Evolutionary conservation across 1,140 invertebrate genomes (phyloP).

Genomic region (Sycobia sp.): DNA sequence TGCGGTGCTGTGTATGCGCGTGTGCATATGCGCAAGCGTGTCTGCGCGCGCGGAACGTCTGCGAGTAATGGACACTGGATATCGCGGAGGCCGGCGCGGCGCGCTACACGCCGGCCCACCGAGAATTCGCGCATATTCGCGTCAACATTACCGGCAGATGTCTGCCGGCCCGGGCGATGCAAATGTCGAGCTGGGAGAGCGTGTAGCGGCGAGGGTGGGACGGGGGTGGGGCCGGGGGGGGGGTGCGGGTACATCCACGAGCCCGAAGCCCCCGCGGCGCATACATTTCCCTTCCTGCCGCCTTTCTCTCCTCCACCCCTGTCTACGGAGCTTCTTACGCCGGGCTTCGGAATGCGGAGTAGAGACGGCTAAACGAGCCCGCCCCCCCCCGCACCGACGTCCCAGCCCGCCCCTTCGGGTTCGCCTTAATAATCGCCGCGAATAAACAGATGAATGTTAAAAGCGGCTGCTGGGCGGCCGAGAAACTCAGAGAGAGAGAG

Average conservation of each 20-base stretch:
- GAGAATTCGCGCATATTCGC: conserved; percentile 25
- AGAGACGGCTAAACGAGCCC: not conserved
- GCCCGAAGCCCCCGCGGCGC: not conserved
- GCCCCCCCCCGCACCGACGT: not conserved
- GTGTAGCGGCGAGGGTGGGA: no score
- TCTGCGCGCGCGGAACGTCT: conserved; percentile 1
- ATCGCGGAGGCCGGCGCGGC: not conserved
- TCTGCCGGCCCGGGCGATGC: conserved; percentile 26
- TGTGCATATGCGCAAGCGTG: no score
- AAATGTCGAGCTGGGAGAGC: no score
- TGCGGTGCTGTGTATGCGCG: no score
- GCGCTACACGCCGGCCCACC: no score
- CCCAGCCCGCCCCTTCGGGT: not conserved
- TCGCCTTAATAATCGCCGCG: not conserved
- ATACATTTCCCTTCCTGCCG: not conserved
- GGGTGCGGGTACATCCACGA: not conserved
- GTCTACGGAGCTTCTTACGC: not conserved
- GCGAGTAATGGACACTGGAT: conserved; percentile 33
- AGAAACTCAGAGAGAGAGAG: no score
- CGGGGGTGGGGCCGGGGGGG: no score
- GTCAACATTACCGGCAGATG: conserved; percentile 31
- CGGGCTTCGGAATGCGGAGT: not conserved
- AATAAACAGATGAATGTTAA: conserved; percentile 17
- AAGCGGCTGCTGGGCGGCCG: not conserved
- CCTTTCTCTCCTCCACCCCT: not conserved